Conservation (phyloP, 2,797 vertebrate species). For the Coendou prehensilis region DNA sequence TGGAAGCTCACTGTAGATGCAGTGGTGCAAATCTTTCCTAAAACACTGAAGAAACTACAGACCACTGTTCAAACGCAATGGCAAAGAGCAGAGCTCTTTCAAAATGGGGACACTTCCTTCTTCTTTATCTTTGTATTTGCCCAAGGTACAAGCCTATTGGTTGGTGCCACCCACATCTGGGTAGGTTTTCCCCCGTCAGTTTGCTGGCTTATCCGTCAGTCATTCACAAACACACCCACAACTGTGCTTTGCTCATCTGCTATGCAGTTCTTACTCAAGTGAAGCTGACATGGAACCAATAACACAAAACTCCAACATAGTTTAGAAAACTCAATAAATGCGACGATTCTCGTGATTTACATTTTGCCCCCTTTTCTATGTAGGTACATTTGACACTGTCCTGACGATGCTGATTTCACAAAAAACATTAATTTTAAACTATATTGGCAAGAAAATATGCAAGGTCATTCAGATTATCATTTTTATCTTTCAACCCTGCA, state of each 20-base stretch:
- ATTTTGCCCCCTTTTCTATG: not conserved
- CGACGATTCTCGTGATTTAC: accelerated
- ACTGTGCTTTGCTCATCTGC: not conserved
- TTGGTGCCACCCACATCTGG: not conserved
- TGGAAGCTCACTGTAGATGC: not conserved
- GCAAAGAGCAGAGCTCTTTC: not conserved
- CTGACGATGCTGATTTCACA: not conserved
- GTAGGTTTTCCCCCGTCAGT: not conserved
- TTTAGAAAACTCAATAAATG: not conserved
- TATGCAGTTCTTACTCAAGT: not conserved
- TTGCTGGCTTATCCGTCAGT: not conserved
- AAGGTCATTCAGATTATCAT: not conserved
- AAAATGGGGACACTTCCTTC: not conserved
- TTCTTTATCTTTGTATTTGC: not conserved
- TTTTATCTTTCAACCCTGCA: not conserved
- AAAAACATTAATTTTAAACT: not conserved
- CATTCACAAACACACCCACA: not conserved
- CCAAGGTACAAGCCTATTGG: not conserved
- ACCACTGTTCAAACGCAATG: too few species aligned
- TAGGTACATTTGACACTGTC: not conserved
- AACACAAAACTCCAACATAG: not conserved
- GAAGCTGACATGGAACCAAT: not conserved
- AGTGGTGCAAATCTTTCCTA: not conserved
- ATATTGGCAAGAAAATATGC: accelerated
- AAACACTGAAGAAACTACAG: not conserved